Conservation (phyloP, 53 echinoderm and acorn worm species). For the Holothuria leucospilota region DNA sequence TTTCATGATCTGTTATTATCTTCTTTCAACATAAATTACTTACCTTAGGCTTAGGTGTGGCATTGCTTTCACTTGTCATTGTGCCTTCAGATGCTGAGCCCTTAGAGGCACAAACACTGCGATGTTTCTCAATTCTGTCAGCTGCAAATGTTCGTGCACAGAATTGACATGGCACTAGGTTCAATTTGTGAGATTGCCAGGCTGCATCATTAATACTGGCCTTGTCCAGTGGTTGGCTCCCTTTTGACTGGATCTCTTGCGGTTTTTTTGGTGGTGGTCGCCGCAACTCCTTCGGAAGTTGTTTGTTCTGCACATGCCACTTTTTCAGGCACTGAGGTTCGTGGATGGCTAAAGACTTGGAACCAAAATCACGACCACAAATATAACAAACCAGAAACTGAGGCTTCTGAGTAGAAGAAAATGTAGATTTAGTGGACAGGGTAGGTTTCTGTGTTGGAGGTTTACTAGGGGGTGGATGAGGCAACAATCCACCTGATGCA, state of each 20-base stretch:
- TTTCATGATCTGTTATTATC: too few relatives aligned
- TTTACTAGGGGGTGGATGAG: not conserved
- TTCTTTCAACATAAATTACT: too few relatives aligned
- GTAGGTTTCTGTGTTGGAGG: not conserved
- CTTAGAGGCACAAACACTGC: conserved; percentile 59
- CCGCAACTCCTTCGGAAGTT: conserved; percentile 73
- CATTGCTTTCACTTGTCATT: too few relatives aligned
- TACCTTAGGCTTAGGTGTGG: too few relatives aligned
- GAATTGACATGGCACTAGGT: conserved; percentile 85
- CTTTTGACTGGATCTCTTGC: conserved; percentile 1
- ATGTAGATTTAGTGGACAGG: not conserved
- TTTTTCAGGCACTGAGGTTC: conserved; percentile 91
- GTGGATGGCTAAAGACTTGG: conserved; percentile 86
- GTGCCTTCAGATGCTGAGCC: not conserved
- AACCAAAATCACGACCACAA: conserved; percentile 94
- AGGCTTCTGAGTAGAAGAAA: conserved; percentile 51
- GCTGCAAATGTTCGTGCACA: conserved; percentile 88
- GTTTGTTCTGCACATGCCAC: conserved; percentile 84
- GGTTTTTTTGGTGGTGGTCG: conserved; percentile 74
- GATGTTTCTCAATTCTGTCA: conserved; percentile 83
- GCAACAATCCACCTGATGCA: not conserved
- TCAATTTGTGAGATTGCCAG: conserved; percentile 75
- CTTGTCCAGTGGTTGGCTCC: not conserved
- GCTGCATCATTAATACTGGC: conserved; percentile 79
- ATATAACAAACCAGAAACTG: conserved; percentile 89